phyloP scores from a whole-genome alignment of 2,797 vertebrate species.

The Knipowitschia caucasica region DNA sequence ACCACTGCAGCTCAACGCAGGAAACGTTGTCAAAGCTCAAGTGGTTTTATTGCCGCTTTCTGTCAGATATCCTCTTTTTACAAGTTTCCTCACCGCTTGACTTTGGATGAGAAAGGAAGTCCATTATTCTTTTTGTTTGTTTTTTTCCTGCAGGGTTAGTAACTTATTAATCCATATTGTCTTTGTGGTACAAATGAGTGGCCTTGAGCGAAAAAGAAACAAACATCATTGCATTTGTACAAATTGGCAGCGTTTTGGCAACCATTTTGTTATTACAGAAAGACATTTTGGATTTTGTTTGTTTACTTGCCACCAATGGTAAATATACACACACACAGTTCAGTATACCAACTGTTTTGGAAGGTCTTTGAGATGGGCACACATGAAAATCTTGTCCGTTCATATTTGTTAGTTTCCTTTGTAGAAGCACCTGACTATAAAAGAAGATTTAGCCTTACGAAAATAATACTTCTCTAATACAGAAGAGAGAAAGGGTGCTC shows the following conservation, averaged over 20 bases:
- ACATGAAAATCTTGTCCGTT: no score
- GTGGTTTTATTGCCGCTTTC: constrained; percentile 62
- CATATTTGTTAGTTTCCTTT: no score
- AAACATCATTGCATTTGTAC: constrained; percentile 19
- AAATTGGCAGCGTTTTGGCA: no score
- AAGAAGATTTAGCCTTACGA: no score
- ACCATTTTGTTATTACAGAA: no score
- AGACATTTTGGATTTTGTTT: neutral
- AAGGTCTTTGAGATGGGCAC: no score
- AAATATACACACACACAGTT: neutral
- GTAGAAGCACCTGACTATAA: no score
- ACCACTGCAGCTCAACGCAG: constrained; percentile 42
- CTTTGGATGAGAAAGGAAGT: constrained; percentile 47
- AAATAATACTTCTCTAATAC: no score
- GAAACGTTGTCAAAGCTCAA: constrained; percentile 67
- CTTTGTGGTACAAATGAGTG: constrained; percentile 15
- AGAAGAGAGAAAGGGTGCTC: no score
- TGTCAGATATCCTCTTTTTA: constrained; percentile 54
- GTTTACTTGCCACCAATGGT: neutral
- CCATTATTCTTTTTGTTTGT: constrained; percentile 14
- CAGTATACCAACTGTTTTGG: no score
- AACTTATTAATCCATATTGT: constrained; percentile 21
- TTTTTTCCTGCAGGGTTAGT: constrained; percentile 7
- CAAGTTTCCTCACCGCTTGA: constrained; percentile 44
- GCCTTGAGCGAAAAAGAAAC: constrained; percentile 19